Evolutionary conservation across 2,113 vertebrate species (phyloP), one percentile per base, ranked within the genome.

Genomic region (Albula goreensis): DNA sequence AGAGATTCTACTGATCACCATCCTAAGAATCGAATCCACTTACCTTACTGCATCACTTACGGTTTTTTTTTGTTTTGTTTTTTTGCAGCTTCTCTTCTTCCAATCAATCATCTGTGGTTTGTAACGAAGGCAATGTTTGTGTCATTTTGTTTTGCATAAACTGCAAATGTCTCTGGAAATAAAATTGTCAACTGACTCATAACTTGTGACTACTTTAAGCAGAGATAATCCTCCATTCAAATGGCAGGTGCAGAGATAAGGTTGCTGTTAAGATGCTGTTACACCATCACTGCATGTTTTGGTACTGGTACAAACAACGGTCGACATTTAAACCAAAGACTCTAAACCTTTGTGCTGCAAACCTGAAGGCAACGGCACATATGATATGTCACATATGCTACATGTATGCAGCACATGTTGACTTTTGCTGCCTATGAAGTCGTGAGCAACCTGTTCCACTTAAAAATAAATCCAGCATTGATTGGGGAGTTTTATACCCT

Each of bases 401-500:
- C 5, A 82, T 13, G 60, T 60, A 25, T 31, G 51, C 52, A 60
- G 53, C 19, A 41, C 53, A 60, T 19, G 25, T 12, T 50, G 60
- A 2, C 56, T 50, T 48, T 31, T 48, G 25, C 53, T 56, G 51
- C 50, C 66, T 31, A 83, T 17, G 13, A 57, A 13, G 52, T 41
- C 48, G 79, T 49, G 17, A 60, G 17, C 57, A 60, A 60, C 9
- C 57, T 12, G 57, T 60, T 60, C 86, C 81, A 25, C 25, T 25
- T 80, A 81, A 70, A 86, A 86, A 87, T 66, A 79, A 78, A 88
- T 50, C 66, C 41, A 50, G 78, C 19, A 86, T 70, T 83, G 22
- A 80, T 78, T 87, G 53, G 53, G 53, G 80, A 79, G 81, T 83
- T 83, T 78, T 83, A 88, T 83, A 31, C 51, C 63, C 51, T 77